Evolutionary conservation across 2,797 vertebrate species (phyloP), one percentile per base, ranked within the genome.

Genomic region (Tragopan temminckii): DNA sequence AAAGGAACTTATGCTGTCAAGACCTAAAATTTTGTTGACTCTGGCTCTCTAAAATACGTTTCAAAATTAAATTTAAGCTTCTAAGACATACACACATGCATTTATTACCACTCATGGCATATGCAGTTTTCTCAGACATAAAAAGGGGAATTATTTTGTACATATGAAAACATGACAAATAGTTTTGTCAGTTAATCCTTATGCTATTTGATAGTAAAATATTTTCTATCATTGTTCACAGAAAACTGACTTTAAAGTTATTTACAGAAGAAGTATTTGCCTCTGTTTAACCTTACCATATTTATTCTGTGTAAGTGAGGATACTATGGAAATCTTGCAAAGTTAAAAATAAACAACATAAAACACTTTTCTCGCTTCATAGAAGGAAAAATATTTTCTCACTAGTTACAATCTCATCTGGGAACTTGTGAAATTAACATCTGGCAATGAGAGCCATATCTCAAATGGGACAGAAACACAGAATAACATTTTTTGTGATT

Each of bases 101-200:
- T 11, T 46, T 90, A 93, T 78, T 58, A 68, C 17, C 9, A 48
- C 75, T 64, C 5, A 3, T 48, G 43, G 50, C n/a, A 53, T 12
- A 13, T 75, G 12, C 57, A 42, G 83, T 2, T 90, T 86, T 91
- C 18, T 25, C 12, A 61, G 53, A 86, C 45, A 42, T 9, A 55
- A 7, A 27, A 78, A 89, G 84, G 6, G 3, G 69, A 13, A 45
- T 42, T 43, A 5, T 63, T 77, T 52, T 52, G n/a, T 55, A 66
- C 59, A 42, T 46, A 11, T 80, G 68, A 80, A 89, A 85, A 86
- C 35, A 10, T 85, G 42, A 77, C 29, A 84, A 64, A 80, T 15
- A n/a, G 4, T 63, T 36, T 61, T 81, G 33, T 35, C 45, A 68
- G 10, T 69, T 77, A 50, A 66, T 13, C 40, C n/a, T 55, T 36